Evolutionary conservation across 2,113 vertebrate species (phyloP), one percentile per base, ranked within the genome.

Genomic region (Heptranchias perlo): DNA sequence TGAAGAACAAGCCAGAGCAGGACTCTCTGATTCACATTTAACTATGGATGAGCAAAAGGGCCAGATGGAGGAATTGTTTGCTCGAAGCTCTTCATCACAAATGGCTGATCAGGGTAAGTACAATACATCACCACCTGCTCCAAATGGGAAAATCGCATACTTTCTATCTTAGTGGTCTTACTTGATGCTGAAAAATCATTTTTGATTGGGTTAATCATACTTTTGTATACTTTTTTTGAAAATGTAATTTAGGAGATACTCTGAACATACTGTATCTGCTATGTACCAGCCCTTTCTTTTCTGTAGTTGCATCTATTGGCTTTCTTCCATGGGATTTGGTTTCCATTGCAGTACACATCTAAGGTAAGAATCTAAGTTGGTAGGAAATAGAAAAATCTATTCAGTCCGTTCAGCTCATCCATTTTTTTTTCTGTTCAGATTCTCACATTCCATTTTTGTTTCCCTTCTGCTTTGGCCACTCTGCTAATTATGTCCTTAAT

Each of bases 1-100:
- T 39, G 49, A 96, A 58, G 95, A 96, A 78, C 28, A 96, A 82
- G 69, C 69, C n/a, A 39, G 95, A 96, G 7, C 52, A 23, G 21
- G n/a, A 10, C 1, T 10, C 8, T 25, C 31, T 61, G 35, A n/a
- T 96, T 31, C 65, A 49, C 78, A 25, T 47, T 8, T 11, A 49
- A 8, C 84, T 96, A 87, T 86, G 10, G 61, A 62, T 93, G 58
- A 93, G 4, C 91, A 93, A 18, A 28, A n/a, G 16, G 35, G 64
- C 58, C 58, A 2, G 31, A 91, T 35, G 4, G 4, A 58, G 28
- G 87, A n/a, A 91, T 54, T 52, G 52, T 58, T 91, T 91, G 54
- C 52, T 14, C 1, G 23, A 91, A 91, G 49, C 28, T 91, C 49
- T 28, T 91, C 62, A 14, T 58, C 62, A 65, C 93, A 94, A 67